A percentile compares a stretch with the other conserved stretches of the same genome.
Evolutionary conservation across 2,888 invertebrate species (phyloP).

Genomic region (Aleiodes leptofemur): DNA sequence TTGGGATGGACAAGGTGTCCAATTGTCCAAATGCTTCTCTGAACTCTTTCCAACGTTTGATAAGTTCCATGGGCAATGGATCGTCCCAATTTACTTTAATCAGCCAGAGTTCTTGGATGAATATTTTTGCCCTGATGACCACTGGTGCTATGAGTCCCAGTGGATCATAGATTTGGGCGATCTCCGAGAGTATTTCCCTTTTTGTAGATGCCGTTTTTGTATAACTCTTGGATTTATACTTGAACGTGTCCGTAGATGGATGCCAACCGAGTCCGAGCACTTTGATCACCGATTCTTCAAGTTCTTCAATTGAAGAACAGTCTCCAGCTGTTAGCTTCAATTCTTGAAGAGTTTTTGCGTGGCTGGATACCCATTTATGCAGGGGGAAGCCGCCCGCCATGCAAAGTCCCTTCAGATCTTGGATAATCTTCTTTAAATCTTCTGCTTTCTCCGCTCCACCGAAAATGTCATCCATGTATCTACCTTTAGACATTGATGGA

Average conservation of each 20-base stretch:
- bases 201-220: too few species aligned
- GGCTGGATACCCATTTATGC: conserved; percentile 42
- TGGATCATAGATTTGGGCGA: too few species aligned
- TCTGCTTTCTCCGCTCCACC: conserved; percentile 34
- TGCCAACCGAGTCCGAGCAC: conserved; percentile 51
- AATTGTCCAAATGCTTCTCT: too few species aligned
- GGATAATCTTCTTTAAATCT: not conserved
- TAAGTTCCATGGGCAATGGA: too few species aligned
- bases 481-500: conserved; percentile 4
- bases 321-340: not conserved
- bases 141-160: too few species aligned
- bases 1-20: conserved; percentile 6
- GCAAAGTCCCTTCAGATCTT: conserved; percentile 43
- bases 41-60: too few species aligned
- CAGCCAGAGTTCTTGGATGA: too few species aligned
- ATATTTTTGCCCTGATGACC: too few species aligned
- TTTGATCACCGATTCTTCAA: conserved; percentile 32
- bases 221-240: too few species aligned
- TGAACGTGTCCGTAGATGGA: conserved; percentile 37
- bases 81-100: too few species aligned
- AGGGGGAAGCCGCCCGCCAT: conserved; percentile 51
- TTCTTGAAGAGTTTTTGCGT: not conserved
- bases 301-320: not conserved
- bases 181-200: too few species aligned
- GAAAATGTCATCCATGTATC: conserved; percentile 53